A percentile compares a stretch with the other conserved stretches of the same genome.
Evolutionary conservation across 2,888 invertebrate genomes (phyloP).

Genomic region (Yponomeuta plumbellus): DNA sequence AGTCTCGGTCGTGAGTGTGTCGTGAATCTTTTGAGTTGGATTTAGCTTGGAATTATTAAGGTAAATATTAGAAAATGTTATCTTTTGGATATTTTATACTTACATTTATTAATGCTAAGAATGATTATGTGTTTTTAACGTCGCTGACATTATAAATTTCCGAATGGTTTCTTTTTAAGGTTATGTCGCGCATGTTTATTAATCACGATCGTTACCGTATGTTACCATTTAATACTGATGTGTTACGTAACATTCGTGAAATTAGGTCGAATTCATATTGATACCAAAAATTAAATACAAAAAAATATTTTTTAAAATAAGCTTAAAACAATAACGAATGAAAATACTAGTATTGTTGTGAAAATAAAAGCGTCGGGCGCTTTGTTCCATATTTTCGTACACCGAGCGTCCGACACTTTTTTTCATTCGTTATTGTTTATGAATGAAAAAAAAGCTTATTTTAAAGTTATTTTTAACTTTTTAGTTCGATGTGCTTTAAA

Average conservation of each 20-base stretch:
- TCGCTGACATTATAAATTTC: conserved; percentile 7
- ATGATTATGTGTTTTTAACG: neutral
- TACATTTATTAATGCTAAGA: conserved; percentile 1
- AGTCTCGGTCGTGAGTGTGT: conserved; percentile 2
- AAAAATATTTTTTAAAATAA: too few species aligned
- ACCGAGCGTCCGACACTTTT: too few species aligned
- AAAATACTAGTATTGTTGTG: too few species aligned
- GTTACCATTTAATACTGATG: conserved; percentile 1
- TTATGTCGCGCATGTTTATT: conserved; percentile 7
- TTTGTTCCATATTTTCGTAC: too few species aligned
- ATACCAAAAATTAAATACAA: neutral
- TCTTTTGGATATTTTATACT: too few species aligned
- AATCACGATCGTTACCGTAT: conserved; percentile 7
- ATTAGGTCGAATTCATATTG: conserved; percentile 5
- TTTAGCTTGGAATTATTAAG: conserved; percentile 8
- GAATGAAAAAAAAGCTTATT: too few species aligned
- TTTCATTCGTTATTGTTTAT: too few species aligned
- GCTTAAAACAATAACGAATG: too few species aligned
- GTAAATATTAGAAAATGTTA: neutral
- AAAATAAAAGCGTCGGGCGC: too few species aligned
- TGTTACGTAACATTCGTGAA: conserved; percentile 9
- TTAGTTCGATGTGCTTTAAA: too few species aligned
- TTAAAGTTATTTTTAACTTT: too few species aligned
- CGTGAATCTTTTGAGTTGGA: conserved; percentile 3
- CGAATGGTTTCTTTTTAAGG: neutral